phyloP scores from a whole-genome alignment of 2,888 invertebrate species.

The Idaea straminata region DNA sequence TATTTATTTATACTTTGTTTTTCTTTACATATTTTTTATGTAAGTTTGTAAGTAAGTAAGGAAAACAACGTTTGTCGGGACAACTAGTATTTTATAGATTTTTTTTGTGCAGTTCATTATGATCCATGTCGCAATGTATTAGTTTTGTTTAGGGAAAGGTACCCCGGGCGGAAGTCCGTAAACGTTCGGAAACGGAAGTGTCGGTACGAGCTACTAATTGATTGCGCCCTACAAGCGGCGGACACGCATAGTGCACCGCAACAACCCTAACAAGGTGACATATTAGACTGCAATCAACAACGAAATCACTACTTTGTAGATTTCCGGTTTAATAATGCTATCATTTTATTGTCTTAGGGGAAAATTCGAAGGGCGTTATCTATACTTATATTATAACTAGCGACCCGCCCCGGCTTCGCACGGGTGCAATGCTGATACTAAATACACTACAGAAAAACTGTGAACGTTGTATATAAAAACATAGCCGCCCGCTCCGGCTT shows the following conservation, averaged over 20 bases:
- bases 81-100: no score
- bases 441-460: no score
- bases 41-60: no score
- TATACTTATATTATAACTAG: no score
- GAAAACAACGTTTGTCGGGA: no score
- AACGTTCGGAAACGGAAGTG: slow-evolving; percentile 75
- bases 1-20: no score
- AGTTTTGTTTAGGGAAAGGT: slow-evolving; percentile 21
- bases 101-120: neutral
- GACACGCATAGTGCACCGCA: slow-evolving; percentile 37
- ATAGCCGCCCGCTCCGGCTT: no score
- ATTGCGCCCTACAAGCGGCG: slow-evolving; percentile 52
- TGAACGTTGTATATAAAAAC: no score
- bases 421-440: no score
- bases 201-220: slow-evolving; percentile 72
- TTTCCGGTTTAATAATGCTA: slow-evolving; percentile 24
- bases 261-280: slow-evolving; percentile 56
- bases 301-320: slow-evolving; percentile 25
- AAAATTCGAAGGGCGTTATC: neutral
- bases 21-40: no score
- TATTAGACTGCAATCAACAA: slow-evolving; percentile 31
- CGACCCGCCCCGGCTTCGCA: no score
- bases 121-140: neutral
- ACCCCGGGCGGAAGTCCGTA: slow-evolving; percentile 71
- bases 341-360: neutral